Conservation (phyloP, 2,888 invertebrate genomes). For the Stegophylla sp. region DNA sequence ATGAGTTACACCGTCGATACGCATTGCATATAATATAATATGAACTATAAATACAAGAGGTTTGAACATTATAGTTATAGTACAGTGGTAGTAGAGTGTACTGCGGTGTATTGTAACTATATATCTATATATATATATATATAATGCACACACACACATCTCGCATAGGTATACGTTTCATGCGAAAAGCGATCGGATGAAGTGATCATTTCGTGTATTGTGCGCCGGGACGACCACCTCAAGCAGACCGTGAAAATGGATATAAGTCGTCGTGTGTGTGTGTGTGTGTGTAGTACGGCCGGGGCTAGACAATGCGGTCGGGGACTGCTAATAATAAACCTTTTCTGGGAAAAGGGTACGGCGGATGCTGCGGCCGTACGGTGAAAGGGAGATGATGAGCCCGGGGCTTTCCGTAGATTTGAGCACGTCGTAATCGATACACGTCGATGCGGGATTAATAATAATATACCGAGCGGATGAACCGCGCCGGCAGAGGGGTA, state of each 20-base stretch:
- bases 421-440: conserved; percentile 53
- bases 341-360: conserved; percentile 7
- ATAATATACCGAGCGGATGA: conserved; percentile 23
- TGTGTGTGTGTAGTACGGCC: no score
- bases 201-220: conserved; percentile 3
- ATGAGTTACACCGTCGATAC: no score
- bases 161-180: neutral
- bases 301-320: conserved; percentile 23
- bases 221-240: neutral
- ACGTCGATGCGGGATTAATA: conserved; percentile 52
- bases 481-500: conserved; percentile 32
- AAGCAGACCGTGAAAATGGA: conserved; percentile 46
- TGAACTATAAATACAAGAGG: no score
- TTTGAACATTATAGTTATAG: no score
- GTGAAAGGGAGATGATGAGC: conserved; percentile 31
- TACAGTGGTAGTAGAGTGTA: no score
- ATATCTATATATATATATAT: no score
- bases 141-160: neutral
- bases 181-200: neutral
- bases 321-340: conserved; percentile 36
- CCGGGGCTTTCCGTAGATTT: conserved; percentile 51
- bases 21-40: no score
- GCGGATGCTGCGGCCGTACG: no score
- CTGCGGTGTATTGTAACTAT: no score
- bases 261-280: conserved; percentile 18